Evolutionary conservation across 2,113 vertebrate genomes (phyloP), one percentile per base, ranked within the genome.

Genomic region (Eidolon helvum): DNA sequence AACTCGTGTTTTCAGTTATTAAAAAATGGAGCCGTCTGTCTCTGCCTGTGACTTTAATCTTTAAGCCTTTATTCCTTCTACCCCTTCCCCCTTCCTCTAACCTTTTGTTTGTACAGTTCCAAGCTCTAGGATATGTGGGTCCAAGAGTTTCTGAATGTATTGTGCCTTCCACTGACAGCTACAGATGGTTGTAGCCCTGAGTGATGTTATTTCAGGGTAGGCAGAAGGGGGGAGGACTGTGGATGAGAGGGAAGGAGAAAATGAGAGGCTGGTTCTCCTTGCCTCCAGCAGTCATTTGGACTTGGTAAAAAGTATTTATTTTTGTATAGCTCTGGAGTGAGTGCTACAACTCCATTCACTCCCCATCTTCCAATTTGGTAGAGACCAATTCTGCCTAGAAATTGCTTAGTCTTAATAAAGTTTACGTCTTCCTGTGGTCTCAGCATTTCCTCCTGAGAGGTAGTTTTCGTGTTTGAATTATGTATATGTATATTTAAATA

Each of bases 1-100:
- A 98, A 98, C 98, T 98, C 97, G 98, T 99, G 99, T 99, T 99
- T 99, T 99, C 98, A 98, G 98, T 99, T 99, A 99, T 99, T 99
- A 98, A 99, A 98, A 99, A 98, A 98, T 88, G 98, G 98, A 99
- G 98, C 98, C 98, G 98, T 98, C 99, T 98, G 99, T 99, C 98
- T 99, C 98, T 98, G 98, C 98, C 98, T 98, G 98, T 97, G 98
- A 98, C 99, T 99, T 99, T 99, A 98, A 99, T 99, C 99, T 99
- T 98, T 98, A 98, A 98, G 98, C 98, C 98, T 99, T 99, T 99
- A 98, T 99, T 98, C 98, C 98, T 84, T 97, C 78, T 95, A 87
- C 96, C 97, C 97, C 96, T 97, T 96, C 97, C 97, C 98, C 97
- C 97, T 97, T 97, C 96, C 95, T 96, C 96, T 95, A 98, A 98